Base-by-base conservation (phyloP, 2,888 invertebrate genomes). In the Cyclophora punctaria region DNA sequence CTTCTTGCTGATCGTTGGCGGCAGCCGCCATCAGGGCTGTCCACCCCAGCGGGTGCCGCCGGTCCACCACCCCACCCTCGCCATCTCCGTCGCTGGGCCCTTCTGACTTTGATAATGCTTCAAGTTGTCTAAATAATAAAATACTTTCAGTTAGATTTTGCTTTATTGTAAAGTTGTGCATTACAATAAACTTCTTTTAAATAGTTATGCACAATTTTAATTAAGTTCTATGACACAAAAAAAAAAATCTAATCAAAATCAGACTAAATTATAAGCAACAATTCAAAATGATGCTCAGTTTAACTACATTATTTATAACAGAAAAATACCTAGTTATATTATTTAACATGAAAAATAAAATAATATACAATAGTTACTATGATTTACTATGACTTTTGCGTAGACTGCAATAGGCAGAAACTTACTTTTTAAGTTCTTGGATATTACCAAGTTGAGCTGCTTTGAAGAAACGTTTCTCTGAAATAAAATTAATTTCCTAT, bases 21-120 rank as follows among this genome's bases (percentile, higher is more conserved):
- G 94, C 93, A 41, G 97, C 97, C 47, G 93, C 91, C 84, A 96
- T 96, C 40, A 97, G 86, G 35, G 96, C 91, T 7, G 95, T 96
- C 97, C 97, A 97, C 47, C 97, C 97, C 46, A 96, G 85, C 35
- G 88, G 66, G 83, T 97, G 96, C 7, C 93, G 89, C 46, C 79
- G 72, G 83, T 97, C 95, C 1, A 93, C 89, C 65, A 92, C 89
- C 7, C 80, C 77, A 70, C 5, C 51, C 62, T 4, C 62, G 48
- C 3, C 58, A 60, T 34, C 58, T 58, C 3, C 50, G 53, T 40
- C 54, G 58, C 7, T 58, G 51, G 3, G 55, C 62, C 7, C 59
- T 3, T 35, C 50, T 2, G 56, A 43, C 44, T 47, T 57, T 6
- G 44, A 5, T 33, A 65, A 63, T 0, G 78, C 71, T 51, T 77